Conservation (phyloP, 2,113 vertebrate genomes). For the Neolamprologus brichardi region DNA sequence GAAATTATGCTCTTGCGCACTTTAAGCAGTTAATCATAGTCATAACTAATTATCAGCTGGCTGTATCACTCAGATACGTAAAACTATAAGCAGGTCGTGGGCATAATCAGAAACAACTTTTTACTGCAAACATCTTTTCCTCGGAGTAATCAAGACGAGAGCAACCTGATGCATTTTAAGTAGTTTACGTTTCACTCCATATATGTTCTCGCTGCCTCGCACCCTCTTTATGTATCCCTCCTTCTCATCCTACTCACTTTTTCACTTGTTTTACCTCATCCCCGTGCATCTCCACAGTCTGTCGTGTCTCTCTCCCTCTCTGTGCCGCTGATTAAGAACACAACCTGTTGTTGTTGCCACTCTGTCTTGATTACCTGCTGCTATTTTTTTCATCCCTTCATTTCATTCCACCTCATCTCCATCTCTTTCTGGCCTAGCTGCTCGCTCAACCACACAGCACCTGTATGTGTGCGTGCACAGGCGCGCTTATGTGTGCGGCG, state of each 20-base stretch:
- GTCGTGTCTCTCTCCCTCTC: neutral
- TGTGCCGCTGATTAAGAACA: slow-evolving; percentile 59
- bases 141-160: slow-evolving; percentile 55
- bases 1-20: slow-evolving; percentile 13
- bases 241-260: neutral
- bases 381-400: slow-evolving; percentile 50
- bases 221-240: neutral
- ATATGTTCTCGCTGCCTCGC: neutral
- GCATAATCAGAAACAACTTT: slow-evolving; percentile 42
- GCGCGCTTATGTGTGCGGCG: slow-evolving; percentile 2
- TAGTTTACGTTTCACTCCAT: slow-evolving; percentile 37
- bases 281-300: neutral
- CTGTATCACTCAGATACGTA: slow-evolving; percentile 3
- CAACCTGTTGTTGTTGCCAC: slow-evolving; percentile 64
- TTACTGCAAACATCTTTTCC: slow-evolving; percentile 32
- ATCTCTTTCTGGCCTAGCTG: slow-evolving; percentile 49
- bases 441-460: slow-evolving; percentile 39
- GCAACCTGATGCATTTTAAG: slow-evolving; percentile 45
- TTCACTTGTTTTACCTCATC: slow-evolving; percentile 11
- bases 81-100: neutral
- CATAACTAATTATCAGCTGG: slow-evolving; percentile 33
- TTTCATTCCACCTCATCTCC: slow-evolving; percentile 48
- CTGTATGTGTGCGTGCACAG: neutral
- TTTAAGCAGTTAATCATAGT: slow-evolving; percentile 43
- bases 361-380: slow-evolving; percentile 64